A percentile compares a stretch with the other conserved stretches of the same genome.
phyloP scores from a whole-genome alignment of 2,888 invertebrate species.

The Limnephilus rhombicus region DNA sequence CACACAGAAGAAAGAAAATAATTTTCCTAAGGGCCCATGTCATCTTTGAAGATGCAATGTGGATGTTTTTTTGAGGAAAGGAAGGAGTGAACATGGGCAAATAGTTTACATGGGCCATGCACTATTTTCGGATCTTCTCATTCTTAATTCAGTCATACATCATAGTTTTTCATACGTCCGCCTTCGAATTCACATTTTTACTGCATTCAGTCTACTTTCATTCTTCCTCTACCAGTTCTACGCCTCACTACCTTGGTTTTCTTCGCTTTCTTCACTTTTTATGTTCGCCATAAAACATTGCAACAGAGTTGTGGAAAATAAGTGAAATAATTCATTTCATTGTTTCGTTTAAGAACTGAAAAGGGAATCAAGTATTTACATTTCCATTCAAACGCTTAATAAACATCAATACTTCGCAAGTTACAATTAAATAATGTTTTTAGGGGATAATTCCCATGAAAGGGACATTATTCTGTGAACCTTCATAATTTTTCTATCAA shows the following conservation, averaged over 20 bases:
- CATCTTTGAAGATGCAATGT: too few relatives aligned
- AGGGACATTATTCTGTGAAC: too few relatives aligned
- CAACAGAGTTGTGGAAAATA: neutral
- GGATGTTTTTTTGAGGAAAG: too few relatives aligned
- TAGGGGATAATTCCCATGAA: too few relatives aligned
- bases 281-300: neutral
- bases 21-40: too few relatives aligned
- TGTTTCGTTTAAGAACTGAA: neutral
- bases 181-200: neutral
- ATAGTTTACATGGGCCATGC: neutral
- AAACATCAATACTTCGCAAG: neutral
- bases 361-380: neutral
- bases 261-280: neutral
- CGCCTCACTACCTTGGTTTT: too few relatives aligned
- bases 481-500: too few relatives aligned
- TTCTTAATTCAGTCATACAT: too few relatives aligned
- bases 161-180: neutral
- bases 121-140: neutral
- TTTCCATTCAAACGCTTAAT: neutral
- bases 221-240: neutral
- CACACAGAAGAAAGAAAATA: too few relatives aligned
- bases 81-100: too few relatives aligned
- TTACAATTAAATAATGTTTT: too few relatives aligned
- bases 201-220: neutral
- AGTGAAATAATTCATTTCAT: neutral